phyloP scores from a whole-genome alignment of 2,113 vertebrate species.

The Perca fluviatilis region DNA sequence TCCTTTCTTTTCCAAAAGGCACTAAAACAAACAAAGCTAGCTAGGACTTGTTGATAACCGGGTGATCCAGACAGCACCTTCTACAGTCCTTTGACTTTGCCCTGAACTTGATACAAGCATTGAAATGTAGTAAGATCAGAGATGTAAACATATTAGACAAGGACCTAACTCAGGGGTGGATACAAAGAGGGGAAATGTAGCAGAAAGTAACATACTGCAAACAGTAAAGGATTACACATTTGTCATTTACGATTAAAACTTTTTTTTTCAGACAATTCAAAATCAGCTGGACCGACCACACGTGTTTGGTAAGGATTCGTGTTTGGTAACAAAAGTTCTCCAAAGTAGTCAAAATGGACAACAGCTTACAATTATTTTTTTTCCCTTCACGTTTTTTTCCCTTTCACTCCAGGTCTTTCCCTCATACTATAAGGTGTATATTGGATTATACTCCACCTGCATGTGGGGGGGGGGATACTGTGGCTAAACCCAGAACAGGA shows the following conservation, averaged over 20 bases:
- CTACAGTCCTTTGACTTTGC: conserved; percentile 40
- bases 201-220: conserved; percentile 2
- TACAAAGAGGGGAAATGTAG: conserved; percentile 7
- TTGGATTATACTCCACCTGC: conserved; percentile 27
- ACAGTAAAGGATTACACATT: conserved; percentile 9
- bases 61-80: conserved; percentile 52
- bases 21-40: conserved; percentile 58
- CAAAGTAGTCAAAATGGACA: conserved; percentile 27
- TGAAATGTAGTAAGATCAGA: conserved; percentile 54
- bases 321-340: conserved; percentile 37
- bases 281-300: background rate
- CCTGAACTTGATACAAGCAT: conserved; percentile 54
- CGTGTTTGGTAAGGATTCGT: conserved; percentile 7
- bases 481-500: conserved; percentile 47
- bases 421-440: conserved; percentile 40
- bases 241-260: conserved; percentile 35
- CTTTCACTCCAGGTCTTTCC: conserved; percentile 60
- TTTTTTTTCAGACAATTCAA: conserved; percentile 8
- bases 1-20: conserved; percentile 66
- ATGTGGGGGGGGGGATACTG: conserved; percentile 1
- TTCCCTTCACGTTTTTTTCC: conserved; percentile 67
- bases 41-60: conserved; percentile 5
- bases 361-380: conserved; percentile 32
- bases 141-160: conserved; percentile 72
- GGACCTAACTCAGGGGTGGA: conserved; percentile 27